phyloP scores from a whole-genome alignment of 2,113 vertebrate genomes.

The Ceuthmochares aereus region DNA sequence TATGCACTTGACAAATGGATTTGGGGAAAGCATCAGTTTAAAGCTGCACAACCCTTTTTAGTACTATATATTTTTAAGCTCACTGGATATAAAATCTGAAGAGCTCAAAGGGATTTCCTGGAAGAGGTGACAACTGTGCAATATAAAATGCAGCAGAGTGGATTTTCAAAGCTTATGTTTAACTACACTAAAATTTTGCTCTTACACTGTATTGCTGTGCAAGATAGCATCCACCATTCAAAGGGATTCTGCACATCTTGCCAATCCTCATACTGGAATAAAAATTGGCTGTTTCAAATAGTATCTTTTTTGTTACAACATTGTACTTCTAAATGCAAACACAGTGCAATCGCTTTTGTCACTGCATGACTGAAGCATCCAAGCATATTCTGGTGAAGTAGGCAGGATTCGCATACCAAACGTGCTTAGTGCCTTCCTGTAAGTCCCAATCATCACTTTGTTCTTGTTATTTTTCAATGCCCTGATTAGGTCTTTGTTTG shows the following conservation, averaged over 20 bases:
- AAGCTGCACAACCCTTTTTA: constrained; percentile 47
- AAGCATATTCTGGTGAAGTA: constrained; percentile 58
- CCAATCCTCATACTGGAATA: not conserved
- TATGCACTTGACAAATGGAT: constrained; percentile 30
- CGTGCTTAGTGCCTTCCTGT: constrained; percentile 44
- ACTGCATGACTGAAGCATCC: constrained; percentile 48
- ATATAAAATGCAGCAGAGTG: constrained; percentile 42
- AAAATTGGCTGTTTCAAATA: constrained; percentile 16
- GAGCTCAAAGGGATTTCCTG: constrained; percentile 19
- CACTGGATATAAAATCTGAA: not conserved
- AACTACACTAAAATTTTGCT: constrained; percentile 12
- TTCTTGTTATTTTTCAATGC: constrained; percentile 60
- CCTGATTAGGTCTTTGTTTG: constrained; percentile 64
- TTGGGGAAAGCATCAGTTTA: constrained; percentile 46
- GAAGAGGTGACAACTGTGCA: constrained; percentile 38
- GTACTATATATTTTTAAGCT: constrained; percentile 12
- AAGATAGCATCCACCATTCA: constrained; percentile 9
- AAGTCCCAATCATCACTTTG: constrained; percentile 64
- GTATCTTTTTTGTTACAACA: constrained; percentile 26
- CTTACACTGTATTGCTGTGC: constrained; percentile 34
- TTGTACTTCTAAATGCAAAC: constrained; percentile 30
- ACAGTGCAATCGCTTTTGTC: constrained; percentile 28
- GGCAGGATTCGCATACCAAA: constrained; percentile 48
- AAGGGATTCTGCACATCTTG: constrained; percentile 25
- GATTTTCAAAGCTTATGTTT: constrained; percentile 32